Percentiles rank a stretch among this genome's conserved stretches.
Conservation (phyloP, 2,113 vertebrate genomes). For the Oxygymnocypris stewartii region DNA sequence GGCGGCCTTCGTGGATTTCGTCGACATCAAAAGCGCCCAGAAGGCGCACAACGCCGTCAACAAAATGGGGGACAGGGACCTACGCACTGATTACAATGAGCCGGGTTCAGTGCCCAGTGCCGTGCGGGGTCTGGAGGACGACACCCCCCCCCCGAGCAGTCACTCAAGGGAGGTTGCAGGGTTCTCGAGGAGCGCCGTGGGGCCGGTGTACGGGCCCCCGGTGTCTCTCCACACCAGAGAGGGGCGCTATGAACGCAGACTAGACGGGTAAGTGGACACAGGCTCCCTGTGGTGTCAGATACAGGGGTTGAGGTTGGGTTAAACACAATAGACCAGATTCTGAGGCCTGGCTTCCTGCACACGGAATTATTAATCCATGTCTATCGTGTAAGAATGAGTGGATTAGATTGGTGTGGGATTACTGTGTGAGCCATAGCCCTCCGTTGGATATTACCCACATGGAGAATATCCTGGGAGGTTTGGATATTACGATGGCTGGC, state of each 20-base stretch:
- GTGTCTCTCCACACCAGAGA: conserved; percentile 99
- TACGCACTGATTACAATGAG: conserved; percentile 99
- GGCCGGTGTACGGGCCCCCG: conserved; percentile 93
- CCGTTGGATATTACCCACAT: conserved; percentile 75
- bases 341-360: conserved; percentile 69
- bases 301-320: conserved; percentile 71
- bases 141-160: conserved; percentile 92
- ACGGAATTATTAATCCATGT: conserved; percentile 66
- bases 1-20: conserved; percentile 99
- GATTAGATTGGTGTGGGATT: conserved; percentile 71
- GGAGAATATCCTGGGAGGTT: conserved; percentile 76
- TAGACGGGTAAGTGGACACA: conserved; percentile 84
- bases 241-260: conserved; percentile 98
- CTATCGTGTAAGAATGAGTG: conserved; percentile 66
- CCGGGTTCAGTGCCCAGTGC: conserved; percentile 98
- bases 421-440: conserved; percentile 61
- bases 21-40: conserved; percentile 99
- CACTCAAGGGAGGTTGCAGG: conserved; percentile 97
- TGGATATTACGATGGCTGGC: conserved; percentile 73
- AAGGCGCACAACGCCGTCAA: conserved; percentile 99
- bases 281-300: conserved; percentile 76
- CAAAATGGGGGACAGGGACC: conserved; percentile 99
- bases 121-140: conserved; percentile 97
- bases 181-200: conserved; percentile 98
- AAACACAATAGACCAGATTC: conserved; percentile 71